These are phyloP conservation scores for Aurelia aurita complex sp. Pacific DNA, from an alignment of 30 jellyfish, hydroid and myxozoan genomes.

Conservation along the genomic window DNA sequence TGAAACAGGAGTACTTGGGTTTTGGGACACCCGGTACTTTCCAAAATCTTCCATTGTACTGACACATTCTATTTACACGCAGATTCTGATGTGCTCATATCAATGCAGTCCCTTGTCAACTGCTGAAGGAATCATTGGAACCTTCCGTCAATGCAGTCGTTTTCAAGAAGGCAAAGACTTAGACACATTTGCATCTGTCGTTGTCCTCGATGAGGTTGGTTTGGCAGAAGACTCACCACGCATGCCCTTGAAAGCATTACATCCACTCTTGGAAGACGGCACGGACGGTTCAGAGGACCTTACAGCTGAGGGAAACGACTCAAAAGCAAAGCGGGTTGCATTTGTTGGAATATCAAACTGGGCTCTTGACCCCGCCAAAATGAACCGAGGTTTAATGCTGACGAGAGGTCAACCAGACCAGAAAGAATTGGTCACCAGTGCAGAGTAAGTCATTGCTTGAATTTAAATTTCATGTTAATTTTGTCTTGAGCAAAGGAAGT, in stretches of 20 bases:
- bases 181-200: constrained; percentile 77
- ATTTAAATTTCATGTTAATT: not conserved
- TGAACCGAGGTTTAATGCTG: constrained; percentile 81
- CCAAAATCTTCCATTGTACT: not conserved
- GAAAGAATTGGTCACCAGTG: constrained; percentile 66
- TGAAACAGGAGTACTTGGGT: too few species aligned
- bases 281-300: constrained; percentile 89
- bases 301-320: constrained; percentile 53
- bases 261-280: constrained; percentile 90
- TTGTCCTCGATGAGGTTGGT: constrained; percentile 89
- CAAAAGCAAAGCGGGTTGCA: constrained; percentile 71
- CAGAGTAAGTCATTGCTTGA: constrained; percentile 43
- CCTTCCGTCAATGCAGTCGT: constrained; percentile 78
- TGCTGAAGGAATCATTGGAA: constrained; percentile 67
- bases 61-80: not conserved
- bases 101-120: constrained; percentile 90
- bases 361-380: constrained; percentile 86
- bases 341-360: constrained; percentile 84
- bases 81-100: constrained; percentile 85
- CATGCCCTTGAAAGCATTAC: constrained; percentile 89
- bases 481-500: not conserved
- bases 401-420: constrained; percentile 71
- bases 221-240: constrained; percentile 87
- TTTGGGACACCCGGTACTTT: too few species aligned
- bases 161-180: constrained; percentile 83